Percentiles rank a stretch among this genome's conserved stretches.
phyloP scores from a whole-genome alignment of 2,888 invertebrate species.

The Sympetrum striolatum region DNA sequence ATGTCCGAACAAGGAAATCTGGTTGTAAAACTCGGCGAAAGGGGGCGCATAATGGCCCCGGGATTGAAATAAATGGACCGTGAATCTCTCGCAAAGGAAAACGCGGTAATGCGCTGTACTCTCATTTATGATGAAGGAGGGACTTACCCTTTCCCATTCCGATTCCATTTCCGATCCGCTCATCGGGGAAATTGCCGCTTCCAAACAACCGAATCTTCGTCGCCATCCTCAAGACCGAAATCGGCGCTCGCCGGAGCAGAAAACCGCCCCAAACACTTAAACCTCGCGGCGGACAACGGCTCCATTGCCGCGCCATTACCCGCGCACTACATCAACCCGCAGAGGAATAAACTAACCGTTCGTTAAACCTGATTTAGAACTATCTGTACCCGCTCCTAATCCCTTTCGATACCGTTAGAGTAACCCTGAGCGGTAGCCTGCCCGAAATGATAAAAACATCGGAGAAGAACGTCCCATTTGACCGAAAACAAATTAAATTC shows the following conservation, averaged over 20 bases:
- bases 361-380: no score
- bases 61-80: slow-evolving; percentile 37
- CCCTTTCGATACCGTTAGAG: neutral
- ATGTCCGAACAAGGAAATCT: slow-evolving; percentile 20
- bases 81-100: slow-evolving; percentile 7
- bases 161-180: neutral
- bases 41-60: neutral
- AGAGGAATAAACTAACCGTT: no score
- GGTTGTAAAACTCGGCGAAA: slow-evolving; percentile 7
- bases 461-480: no score
- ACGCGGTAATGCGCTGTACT: slow-evolving; percentile 18
- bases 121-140: slow-evolving; percentile 12
- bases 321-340: no score
- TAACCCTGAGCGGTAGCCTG: neutral
- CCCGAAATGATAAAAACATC: neutral
- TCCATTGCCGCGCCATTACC: no score
- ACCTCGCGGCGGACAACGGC: no score
- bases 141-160: neutral
- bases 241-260: no score
- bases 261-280: no score
- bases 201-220: neutral
- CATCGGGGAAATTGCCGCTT: neutral
- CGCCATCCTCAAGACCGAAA: neutral
- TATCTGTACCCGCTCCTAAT: neutral
- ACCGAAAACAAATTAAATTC: no score